Conservation (phyloP, 2,797 vertebrate genomes). For the Artibeus jamaicensis region DNA sequence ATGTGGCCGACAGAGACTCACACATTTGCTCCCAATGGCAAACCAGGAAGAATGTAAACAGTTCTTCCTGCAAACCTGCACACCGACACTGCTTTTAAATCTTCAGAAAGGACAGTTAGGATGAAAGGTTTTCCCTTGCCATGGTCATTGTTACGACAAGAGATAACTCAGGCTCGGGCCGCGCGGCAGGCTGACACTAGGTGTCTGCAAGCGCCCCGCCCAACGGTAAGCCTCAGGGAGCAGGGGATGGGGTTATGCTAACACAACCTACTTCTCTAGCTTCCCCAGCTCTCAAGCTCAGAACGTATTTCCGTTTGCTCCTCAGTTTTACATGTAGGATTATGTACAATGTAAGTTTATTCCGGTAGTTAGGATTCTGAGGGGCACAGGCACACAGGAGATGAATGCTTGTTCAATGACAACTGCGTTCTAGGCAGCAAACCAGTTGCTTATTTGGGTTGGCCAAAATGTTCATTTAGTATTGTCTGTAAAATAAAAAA, state of each 20-base stretch:
- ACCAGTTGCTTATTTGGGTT: neutral
- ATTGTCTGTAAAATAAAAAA: too few species aligned
- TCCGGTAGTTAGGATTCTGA: neutral
- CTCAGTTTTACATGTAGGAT: neutral
- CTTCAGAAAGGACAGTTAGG: neutral
- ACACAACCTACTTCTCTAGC: neutral
- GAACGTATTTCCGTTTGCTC: neutral
- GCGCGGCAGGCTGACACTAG: neutral
- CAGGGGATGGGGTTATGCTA: neutral
- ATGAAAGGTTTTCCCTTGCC: neutral
- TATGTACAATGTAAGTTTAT: constrained; percentile 21
- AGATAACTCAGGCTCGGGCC: neutral
- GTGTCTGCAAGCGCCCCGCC: neutral
- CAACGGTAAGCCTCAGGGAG: neutral
- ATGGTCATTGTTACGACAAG: neutral
- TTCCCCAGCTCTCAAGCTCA: neutral
- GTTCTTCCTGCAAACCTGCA: neutral
- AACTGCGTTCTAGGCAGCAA: neutral
- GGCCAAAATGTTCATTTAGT: too few species aligned
- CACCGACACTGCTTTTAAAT: neutral
- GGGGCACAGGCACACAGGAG: neutral
- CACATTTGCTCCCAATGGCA: neutral
- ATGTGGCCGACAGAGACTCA: neutral
- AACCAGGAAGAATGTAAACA: neutral
- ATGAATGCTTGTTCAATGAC: neutral